phyloP scores from a whole-genome alignment of 2,113 vertebrate genomes.

The Onychostruthus taczanowskii region DNA sequence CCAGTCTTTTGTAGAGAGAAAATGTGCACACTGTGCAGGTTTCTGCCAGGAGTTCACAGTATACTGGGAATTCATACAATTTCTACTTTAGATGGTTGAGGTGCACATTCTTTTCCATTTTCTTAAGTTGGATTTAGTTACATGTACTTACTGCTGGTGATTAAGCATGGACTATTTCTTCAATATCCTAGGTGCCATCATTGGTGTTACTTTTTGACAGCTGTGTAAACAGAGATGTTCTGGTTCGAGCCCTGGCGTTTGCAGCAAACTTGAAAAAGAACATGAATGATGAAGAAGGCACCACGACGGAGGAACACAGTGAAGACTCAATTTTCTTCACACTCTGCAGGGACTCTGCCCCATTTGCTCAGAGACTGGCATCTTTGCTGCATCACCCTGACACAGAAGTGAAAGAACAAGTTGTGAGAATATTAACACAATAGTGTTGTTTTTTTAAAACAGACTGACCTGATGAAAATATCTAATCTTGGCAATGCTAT shows the following conservation, averaged over 20 bases:
- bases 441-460: neutral
- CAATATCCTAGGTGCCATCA: slow-evolving; percentile 64
- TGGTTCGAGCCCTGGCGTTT: slow-evolving; percentile 83
- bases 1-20: neutral
- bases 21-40: neutral
- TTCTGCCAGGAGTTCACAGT: neutral
- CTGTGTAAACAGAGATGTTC: slow-evolving; percentile 75
- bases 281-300: neutral
- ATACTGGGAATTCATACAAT: neutral
- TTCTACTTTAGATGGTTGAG: neutral
- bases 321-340: slow-evolving; percentile 82
- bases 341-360: slow-evolving; percentile 78
- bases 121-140: neutral
- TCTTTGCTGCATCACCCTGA: slow-evolving; percentile 82
- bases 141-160: neutral
- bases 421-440: slow-evolving; percentile 76
- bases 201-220: slow-evolving; percentile 82
- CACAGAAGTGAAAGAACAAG: slow-evolving; percentile 83
- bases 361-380: slow-evolving; percentile 78
- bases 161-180: neutral
- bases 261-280: slow-evolving; percentile 82
- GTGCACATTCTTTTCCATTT: neutral
- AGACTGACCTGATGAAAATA: neutral
- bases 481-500: neutral
- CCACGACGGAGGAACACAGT: slow-evolving; percentile 52